These are phyloP conservation scores for Poecile atricapillus DNA, from an alignment of 2,113 vertebrate genomes.

Conservation along the genomic window DNA sequence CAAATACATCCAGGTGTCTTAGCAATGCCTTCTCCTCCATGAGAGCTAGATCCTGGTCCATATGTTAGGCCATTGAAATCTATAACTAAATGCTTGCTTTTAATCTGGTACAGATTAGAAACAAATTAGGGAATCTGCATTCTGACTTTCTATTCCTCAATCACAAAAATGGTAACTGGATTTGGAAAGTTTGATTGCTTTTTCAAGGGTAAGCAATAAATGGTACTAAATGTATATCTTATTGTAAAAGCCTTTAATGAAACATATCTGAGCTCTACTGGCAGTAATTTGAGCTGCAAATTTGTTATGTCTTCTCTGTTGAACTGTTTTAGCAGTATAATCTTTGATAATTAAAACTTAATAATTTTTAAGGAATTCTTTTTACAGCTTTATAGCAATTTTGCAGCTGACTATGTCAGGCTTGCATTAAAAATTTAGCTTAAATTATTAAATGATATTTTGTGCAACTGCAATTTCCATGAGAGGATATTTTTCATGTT, in stretches of 20 bases:
- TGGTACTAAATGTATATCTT: background rate
- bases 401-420: background rate
- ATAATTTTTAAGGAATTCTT: background rate
- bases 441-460: conserved; percentile 50
- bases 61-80: background rate
- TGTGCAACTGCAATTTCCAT: conserved; percentile 4
- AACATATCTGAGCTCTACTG: background rate
- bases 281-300: background rate
- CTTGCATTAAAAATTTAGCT: background rate
- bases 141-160: background rate
- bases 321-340: conserved; percentile 7
- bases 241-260: conserved; percentile 1
- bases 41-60: background rate
- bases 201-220: background rate
- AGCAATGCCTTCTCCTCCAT: background rate
- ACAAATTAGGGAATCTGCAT: background rate
- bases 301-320: conserved; percentile 13
- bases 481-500: conserved; percentile 9
- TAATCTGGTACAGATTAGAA: background rate
- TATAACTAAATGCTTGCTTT: background rate
- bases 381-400: background rate
- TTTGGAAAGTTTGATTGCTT: background rate
- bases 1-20: background rate
- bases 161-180: background rate
- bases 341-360: conserved; percentile 31